These are phyloP conservation scores for Patella vulgata DNA, from an alignment of 1,140 invertebrate genomes.

Conservation along the genomic window DNA sequence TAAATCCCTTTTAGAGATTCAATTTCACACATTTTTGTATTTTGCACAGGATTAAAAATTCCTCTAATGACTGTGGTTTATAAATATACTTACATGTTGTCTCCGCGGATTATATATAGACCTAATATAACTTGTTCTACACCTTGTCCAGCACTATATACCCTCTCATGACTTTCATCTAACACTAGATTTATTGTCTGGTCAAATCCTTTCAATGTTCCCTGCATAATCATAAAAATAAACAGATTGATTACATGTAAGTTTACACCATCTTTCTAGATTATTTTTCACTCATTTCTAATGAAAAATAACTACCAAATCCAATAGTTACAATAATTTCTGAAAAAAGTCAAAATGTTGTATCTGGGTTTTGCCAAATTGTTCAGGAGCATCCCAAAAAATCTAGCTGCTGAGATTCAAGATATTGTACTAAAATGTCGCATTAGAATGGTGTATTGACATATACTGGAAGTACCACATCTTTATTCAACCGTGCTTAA, in stretches of 20 bases:
- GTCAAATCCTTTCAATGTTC: conserved; percentile 91
- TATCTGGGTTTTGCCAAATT: too few relatives aligned
- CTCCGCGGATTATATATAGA: conserved; percentile 95
- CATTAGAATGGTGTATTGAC: too few relatives aligned
- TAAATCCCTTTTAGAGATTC: too few relatives aligned
- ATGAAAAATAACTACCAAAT: neutral
- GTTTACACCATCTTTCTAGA: neutral
- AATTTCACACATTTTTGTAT: too few relatives aligned
- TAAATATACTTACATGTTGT: conserved; percentile 85
- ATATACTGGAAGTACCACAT: too few relatives aligned
- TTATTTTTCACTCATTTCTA: neutral
- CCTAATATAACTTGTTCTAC: conserved; percentile 97
- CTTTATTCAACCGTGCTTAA: too few relatives aligned
- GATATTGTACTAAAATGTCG: too few relatives aligned
- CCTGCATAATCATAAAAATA: conserved; percentile 70
- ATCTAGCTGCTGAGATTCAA: too few relatives aligned
- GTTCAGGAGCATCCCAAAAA: too few relatives aligned
- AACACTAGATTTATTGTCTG: conserved; percentile 98
- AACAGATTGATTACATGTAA: neutral
- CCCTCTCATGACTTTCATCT: conserved; percentile 96
- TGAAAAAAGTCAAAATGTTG: neutral
- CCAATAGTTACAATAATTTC: neutral
- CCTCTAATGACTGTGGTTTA: too few relatives aligned
- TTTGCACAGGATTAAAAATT: too few relatives aligned
- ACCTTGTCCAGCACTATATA: conserved; percentile 90